Evolutionary conservation across 2,113 vertebrate genomes (phyloP), one percentile per base, ranked within the genome.

Genomic region (Serinus canaria): DNA sequence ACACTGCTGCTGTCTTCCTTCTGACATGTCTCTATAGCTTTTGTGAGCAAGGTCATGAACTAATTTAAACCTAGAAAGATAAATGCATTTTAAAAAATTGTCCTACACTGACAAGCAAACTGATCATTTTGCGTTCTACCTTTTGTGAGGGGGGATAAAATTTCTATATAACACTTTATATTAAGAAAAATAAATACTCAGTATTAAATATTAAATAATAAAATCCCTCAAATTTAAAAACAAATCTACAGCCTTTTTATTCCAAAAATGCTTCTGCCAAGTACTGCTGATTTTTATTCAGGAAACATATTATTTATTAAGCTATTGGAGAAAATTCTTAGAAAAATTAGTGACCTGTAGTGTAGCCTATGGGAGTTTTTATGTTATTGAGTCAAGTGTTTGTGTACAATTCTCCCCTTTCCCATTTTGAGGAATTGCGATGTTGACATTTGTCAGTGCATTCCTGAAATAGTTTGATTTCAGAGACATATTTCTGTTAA

Each of bases 81-180:
- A 95, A 94, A 95, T 56, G 41, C 80, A 64, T 94, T 95, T 97
- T 92, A 60, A 96, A 97, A 95, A 92, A 82, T 64, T 95, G 74
- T 76, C 83, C 92, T 66, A 90, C n/a, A 39, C 33, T 94, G 87
- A 95, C 50, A 95, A 92, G 53, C 58, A 97, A 62, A 70, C 55
- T 85, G 31, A 96, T 87, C 73, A 39, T 87, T 83, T 93, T 95
- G 44, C 47, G 41, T 94, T 79, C 79, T 69, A 69, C 21, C 27
- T 96, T 95, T 96, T 94, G 59, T 90, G 67, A 87, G 14, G 39
- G n/a, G 68, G 50, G 33, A 83, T 87, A 89, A 79, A 93, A 85
- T 47, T 79, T 83, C 62, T 43, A 85, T 84, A 87, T 91, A 95
- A 82, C 39, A 93, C 83, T 95, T 81, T 90, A 82, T 30, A 96